Percentiles rank a stretch among this genome's conserved stretches.
phyloP scores from a whole-genome alignment of 1,140 invertebrate species.

The Bombus fervidus region DNA sequence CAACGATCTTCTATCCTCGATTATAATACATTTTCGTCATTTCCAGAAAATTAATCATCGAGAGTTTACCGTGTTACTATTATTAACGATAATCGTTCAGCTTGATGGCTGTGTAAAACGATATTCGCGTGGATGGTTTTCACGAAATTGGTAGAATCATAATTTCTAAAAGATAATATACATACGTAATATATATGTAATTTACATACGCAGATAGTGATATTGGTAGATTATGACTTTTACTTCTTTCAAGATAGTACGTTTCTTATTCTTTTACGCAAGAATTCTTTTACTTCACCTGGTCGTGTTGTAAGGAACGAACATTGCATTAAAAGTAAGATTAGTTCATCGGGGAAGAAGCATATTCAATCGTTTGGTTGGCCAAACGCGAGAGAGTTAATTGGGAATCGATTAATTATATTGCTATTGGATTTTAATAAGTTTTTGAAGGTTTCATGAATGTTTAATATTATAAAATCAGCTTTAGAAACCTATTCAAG shows the following conservation, averaged over 20 bases:
- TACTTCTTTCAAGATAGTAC: too few relatives aligned
- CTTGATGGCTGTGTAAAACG: background rate
- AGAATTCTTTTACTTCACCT: too few relatives aligned
- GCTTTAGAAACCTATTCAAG: background rate
- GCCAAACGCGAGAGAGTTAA: too few relatives aligned
- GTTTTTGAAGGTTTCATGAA: background rate
- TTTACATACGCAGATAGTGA: too few relatives aligned
- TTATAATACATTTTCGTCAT: slow-evolving; percentile 15
- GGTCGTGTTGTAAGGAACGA: too few relatives aligned
- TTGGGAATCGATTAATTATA: background rate
- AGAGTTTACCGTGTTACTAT: background rate
- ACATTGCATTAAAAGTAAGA: too few relatives aligned
- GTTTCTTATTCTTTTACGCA: too few relatives aligned
- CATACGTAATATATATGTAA: too few relatives aligned
- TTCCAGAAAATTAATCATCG: background rate
- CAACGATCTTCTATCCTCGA: background rate
- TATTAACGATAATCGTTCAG: background rate
- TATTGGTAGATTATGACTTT: too few relatives aligned
- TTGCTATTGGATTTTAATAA: background rate
- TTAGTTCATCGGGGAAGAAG: too few relatives aligned
- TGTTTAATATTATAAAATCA: background rate
- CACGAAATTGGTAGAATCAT: background rate
- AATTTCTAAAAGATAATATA: too few relatives aligned
- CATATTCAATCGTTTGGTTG: too few relatives aligned
- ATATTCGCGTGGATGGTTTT: background rate